phyloP scores from a whole-genome alignment of 2,888 invertebrate species.

The Tiphia femorata region DNA sequence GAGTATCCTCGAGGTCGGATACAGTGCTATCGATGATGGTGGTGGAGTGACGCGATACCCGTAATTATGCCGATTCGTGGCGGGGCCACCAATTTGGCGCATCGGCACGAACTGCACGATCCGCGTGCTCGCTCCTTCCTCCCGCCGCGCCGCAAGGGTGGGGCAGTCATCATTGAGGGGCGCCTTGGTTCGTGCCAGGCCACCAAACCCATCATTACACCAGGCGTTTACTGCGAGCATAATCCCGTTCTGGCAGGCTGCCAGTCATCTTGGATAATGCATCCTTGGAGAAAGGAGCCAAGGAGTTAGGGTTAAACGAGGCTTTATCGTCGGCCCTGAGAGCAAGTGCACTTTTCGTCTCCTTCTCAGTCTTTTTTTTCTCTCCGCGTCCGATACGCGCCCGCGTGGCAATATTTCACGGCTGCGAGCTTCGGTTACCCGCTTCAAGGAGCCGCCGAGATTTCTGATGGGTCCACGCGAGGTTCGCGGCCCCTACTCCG shows the following conservation, averaged over 20 bases:
- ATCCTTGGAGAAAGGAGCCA: conserved; percentile 36
- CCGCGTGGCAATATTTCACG: neutral
- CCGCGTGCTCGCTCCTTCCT: conserved; percentile 10
- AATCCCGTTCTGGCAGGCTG: conserved; percentile 46
- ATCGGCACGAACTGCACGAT: conserved; percentile 1
- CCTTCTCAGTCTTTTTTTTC: neutral
- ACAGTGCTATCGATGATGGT: conserved; percentile 16
- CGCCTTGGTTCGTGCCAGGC: conserved; percentile 45
- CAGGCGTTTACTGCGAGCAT: conserved; percentile 41
- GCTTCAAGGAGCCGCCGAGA: too few species aligned
- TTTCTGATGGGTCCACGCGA: neutral
- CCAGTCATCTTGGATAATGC: conserved; percentile 58
- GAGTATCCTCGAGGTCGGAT: too few species aligned
- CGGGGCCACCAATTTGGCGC: conserved; percentile 33
- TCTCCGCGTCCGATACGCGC: neutral
- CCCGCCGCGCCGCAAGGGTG: conserved; percentile 24
- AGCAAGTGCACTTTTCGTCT: neutral
- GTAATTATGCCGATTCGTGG: conserved; percentile 43
- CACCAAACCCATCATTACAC: conserved; percentile 54
- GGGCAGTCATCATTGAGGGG: conserved; percentile 32
- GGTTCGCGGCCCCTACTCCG: too few species aligned
- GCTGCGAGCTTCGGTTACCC: too few species aligned
- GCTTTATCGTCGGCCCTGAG: conserved; percentile 42
- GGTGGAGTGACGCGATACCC: conserved; percentile 36
- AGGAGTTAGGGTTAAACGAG: conserved; percentile 40